phyloP scores from a whole-genome alignment of 2,888 invertebrate species.

The Nomada flava region DNA sequence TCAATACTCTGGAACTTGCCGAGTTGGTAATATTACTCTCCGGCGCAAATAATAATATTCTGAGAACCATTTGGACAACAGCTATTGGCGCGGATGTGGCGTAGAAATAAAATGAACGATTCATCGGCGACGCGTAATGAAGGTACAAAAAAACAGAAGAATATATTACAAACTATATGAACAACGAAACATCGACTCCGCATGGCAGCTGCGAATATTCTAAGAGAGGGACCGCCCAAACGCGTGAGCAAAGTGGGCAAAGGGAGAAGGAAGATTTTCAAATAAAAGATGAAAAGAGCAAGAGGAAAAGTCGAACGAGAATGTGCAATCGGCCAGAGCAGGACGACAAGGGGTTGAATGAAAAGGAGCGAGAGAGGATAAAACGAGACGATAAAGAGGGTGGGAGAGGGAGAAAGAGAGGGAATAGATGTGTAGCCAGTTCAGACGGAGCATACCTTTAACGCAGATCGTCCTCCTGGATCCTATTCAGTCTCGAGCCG shows the following conservation, averaged over 20 bases:
- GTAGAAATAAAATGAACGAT: background rate
- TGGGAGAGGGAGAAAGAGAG: slow-evolving; percentile 18
- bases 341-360: slow-evolving; percentile 32
- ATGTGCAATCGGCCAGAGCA: slow-evolving; percentile 16
- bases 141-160: background rate
- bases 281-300: slow-evolving; percentile 31
- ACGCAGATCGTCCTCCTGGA: slow-evolving; percentile 54
- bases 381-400: slow-evolving; percentile 4
- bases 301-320: slow-evolving; percentile 33
- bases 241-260: slow-evolving; percentile 16
- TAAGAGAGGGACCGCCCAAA: slow-evolving; percentile 16
- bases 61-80: background rate
- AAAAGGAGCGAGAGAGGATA: slow-evolving; percentile 34
- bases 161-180: slow-evolving; percentile 1
- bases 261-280: slow-evolving; percentile 39
- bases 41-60: too few relatives aligned
- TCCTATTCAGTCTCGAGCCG: slow-evolving; percentile 60
- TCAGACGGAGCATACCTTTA: slow-evolving; percentile 52
- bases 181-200: background rate
- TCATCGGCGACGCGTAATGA: slow-evolving; percentile 1
- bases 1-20: too few relatives aligned
- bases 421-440: slow-evolving; percentile 29
- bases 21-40: too few relatives aligned
- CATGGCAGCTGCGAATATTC: slow-evolving; percentile 51
- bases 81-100: too few relatives aligned